A percentile compares a stretch with the other conserved stretches of the same genome.
These are phyloP conservation scores for Mechanitis messenoides DNA, from an alignment of 2,888 invertebrate species.

Conservation along the genomic window DNA sequence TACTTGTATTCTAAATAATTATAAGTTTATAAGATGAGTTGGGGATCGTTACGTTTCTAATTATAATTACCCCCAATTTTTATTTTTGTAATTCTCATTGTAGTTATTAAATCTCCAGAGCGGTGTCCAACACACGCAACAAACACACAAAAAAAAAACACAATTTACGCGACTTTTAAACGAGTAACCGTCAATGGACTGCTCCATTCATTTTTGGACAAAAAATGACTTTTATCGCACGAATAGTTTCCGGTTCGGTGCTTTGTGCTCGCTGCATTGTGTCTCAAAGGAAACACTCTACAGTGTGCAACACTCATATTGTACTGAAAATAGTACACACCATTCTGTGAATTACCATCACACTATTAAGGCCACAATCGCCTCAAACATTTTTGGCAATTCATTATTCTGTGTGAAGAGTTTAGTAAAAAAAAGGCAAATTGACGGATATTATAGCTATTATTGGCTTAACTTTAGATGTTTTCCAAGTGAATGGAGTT, in stretches of 20 bases:
- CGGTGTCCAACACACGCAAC: conserved; percentile 24
- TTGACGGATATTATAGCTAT: conserved; percentile 28
- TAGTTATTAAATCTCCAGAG: conserved; percentile 18
- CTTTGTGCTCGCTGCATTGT: conserved; percentile 37
- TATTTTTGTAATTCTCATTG: conserved; percentile 2
- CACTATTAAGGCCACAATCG: neutral
- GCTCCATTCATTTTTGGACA: conserved; percentile 31
- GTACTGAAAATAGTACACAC: neutral
- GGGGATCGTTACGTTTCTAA: too few species aligned
- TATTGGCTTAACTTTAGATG: conserved; percentile 31
- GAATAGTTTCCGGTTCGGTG: conserved; percentile 45
- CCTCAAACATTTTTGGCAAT: neutral
- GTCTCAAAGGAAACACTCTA: conserved; percentile 36
- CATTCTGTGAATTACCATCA: neutral
- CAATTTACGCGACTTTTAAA: conserved; percentile 43
- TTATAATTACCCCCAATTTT: too few species aligned
- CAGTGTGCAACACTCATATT: neutral
- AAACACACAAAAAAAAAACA: conserved; percentile 18
- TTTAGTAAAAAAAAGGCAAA: conserved; percentile 29
- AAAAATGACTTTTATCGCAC: conserved; percentile 40
- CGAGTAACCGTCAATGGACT: conserved; percentile 40
- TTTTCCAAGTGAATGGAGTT: conserved; percentile 33
- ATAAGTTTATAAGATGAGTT: too few species aligned
- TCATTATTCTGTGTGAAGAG: conserved; percentile 1
- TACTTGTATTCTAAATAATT: too few species aligned